phyloP scores from a whole-genome alignment of 2,113 vertebrate species.

The Talpa occidentalis region DNA sequence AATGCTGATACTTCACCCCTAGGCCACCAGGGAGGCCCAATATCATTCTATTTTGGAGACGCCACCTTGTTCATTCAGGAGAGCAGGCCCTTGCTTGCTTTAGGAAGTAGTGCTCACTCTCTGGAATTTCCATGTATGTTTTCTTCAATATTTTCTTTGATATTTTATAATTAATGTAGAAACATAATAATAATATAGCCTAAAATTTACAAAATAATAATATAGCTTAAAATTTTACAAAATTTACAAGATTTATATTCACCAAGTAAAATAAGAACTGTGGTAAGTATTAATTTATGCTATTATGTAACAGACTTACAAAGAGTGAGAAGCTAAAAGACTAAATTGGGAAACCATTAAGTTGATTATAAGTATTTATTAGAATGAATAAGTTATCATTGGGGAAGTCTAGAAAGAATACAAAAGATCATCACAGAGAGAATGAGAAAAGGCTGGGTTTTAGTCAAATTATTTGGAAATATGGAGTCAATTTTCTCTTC shows the following conservation, averaged over 20 bases:
- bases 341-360: not conserved
- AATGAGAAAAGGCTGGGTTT: not conserved
- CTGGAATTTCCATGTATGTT: not conserved
- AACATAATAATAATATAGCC: not conserved
- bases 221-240: not conserved
- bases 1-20: no score
- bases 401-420: not conserved
- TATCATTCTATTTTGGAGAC: not conserved
- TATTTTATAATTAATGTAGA: not conserved
- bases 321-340: not conserved
- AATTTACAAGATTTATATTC: not conserved
- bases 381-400: not conserved
- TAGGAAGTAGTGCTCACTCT: not conserved
- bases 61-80: not conserved
- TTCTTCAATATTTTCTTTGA: not conserved
- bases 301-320: not conserved
- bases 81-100: not conserved
- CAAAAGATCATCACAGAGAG: not conserved
- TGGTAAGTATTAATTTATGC: not conserved
- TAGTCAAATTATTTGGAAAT: not conserved
- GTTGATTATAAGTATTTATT: not conserved
- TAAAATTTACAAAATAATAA: no score
- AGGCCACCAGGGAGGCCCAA: no score
- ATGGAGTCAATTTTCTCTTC: not conserved
- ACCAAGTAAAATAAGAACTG: not conserved